Conservation (phyloP, 92 coral and sea anemone genomes). For the Montipora capitata region DNA sequence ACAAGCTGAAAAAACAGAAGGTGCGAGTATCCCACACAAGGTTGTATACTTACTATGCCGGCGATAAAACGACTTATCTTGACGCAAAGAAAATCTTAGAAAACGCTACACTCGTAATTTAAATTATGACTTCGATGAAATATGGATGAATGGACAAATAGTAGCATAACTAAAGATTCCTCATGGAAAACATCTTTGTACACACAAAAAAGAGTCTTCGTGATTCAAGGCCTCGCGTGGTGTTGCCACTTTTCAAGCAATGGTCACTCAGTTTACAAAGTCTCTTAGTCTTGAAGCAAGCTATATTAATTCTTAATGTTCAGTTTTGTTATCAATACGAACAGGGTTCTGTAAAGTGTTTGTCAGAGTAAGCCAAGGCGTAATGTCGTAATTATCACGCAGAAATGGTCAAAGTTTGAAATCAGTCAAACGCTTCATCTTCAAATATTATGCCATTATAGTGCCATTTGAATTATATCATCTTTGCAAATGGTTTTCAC, state of each 20-base stretch:
- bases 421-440: too few species aligned
- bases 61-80: too few species aligned
- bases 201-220: neutral
- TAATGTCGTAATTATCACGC: too few species aligned
- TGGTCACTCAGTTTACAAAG: neutral
- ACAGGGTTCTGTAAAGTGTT: neutral
- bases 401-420: too few species aligned
- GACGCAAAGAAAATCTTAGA: too few species aligned
- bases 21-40: too few species aligned
- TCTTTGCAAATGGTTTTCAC: neutral
- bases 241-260: neutral
- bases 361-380: constrained; percentile 12
- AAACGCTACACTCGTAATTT: too few species aligned
- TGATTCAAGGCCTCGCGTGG: neutral
- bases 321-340: neutral
- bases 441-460: neutral
- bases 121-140: too few species aligned
- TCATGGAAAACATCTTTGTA: neutral
- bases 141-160: neutral
- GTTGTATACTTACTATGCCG: too few species aligned
- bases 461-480: neutral
- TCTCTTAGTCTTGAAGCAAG: neutral
- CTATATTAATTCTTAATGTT: neutral
- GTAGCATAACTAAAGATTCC: neutral
- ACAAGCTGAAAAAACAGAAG: too few species aligned